Percentiles rank a stretch among this genome's conserved stretches.
These are phyloP conservation scores for Sarcophaga rosellei DNA, from an alignment of 2,888 invertebrate species.

Conservation along the genomic window DNA sequence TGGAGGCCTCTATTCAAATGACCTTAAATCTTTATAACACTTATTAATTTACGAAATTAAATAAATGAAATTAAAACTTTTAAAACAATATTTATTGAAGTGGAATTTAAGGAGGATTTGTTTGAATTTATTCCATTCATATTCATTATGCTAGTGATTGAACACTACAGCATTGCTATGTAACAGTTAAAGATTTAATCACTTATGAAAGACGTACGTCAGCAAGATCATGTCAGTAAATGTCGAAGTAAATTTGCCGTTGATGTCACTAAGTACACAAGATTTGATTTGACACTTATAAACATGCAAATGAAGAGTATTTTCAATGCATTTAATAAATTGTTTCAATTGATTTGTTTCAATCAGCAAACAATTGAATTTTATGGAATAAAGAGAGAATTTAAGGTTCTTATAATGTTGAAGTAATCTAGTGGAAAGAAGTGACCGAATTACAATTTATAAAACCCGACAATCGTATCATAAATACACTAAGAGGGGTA, in stretches of 20 bases:
- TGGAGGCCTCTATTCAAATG: background rate
- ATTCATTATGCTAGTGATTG: background rate
- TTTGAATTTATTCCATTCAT: background rate
- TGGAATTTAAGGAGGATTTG: background rate
- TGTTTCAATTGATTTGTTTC: too few species aligned
- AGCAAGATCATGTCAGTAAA: background rate
- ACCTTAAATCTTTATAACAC: constrained; percentile 4
- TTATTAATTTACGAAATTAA: background rate
- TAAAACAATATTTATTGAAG: background rate
- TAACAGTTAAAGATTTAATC: background rate
- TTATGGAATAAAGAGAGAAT: too few species aligned
- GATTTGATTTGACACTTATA: too few species aligned
- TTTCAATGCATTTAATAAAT: too few species aligned
- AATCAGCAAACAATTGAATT: too few species aligned
- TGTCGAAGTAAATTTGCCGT: background rate
- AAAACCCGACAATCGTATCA: too few species aligned
- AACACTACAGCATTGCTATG: background rate
- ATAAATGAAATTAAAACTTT: background rate
- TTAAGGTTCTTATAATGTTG: too few species aligned
- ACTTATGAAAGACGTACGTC: background rate
- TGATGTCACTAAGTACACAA: too few species aligned
- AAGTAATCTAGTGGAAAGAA: too few species aligned
- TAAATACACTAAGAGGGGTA: too few species aligned
- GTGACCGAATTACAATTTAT: too few species aligned
- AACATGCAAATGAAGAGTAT: too few species aligned